Percentiles rank a stretch among this genome's conserved stretches.
Evolutionary conservation across 1,140 invertebrate species (phyloP).

Genomic region (Eupristina koningsbergeri): DNA sequence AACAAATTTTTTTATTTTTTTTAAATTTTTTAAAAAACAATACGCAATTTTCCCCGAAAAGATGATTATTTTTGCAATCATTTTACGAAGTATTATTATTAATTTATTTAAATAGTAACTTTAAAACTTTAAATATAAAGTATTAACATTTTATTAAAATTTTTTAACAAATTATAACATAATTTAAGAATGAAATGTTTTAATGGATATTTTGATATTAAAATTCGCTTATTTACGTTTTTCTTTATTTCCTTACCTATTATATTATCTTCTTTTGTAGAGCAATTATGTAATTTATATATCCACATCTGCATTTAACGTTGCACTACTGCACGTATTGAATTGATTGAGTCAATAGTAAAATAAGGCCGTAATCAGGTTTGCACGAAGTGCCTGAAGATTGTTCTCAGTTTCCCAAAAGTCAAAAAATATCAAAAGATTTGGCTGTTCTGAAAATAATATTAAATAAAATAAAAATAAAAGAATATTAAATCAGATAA

Average conservation of each 20-base stretch:
- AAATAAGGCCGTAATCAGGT: slow-evolving; percentile 18
- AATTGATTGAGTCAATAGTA: not conserved
- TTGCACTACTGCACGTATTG: not conserved
- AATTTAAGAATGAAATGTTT: too few relatives aligned
- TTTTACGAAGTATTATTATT: too few relatives aligned
- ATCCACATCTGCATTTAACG: not conserved
- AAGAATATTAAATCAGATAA: too few relatives aligned
- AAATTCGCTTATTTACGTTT: not conserved
- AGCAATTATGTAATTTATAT: not conserved
- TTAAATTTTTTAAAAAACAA: too few relatives aligned
- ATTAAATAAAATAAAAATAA: not conserved
- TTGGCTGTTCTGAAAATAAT: not conserved
- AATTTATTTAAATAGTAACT: too few relatives aligned
- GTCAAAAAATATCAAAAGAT: not conserved
- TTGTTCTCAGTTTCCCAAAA: slow-evolving; percentile 2
- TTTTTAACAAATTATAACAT: too few relatives aligned
- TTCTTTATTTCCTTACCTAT: not conserved
- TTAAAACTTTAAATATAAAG: too few relatives aligned
- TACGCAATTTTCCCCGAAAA: too few relatives aligned
- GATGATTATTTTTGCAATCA: too few relatives aligned
- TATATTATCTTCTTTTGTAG: slow-evolving; percentile 4
- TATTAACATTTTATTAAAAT: too few relatives aligned
- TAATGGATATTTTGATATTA: too few relatives aligned
- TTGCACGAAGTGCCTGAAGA: not conserved
- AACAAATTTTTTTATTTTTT: too few relatives aligned